Base-by-base conservation (phyloP, 2,113 vertebrate species). In the Odobenus rosmarus region DNA sequence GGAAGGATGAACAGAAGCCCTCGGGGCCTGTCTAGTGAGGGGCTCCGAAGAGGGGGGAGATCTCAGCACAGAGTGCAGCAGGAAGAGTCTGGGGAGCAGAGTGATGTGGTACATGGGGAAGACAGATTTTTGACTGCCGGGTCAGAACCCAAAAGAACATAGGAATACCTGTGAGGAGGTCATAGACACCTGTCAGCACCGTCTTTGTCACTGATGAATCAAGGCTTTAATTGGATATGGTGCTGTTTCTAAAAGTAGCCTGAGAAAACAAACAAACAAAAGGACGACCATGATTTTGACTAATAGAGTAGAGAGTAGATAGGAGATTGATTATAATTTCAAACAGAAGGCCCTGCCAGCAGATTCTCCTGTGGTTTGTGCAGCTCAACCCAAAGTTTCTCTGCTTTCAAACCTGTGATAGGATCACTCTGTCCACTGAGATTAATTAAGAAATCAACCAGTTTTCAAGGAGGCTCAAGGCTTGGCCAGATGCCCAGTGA, bases 61-160 rank as follows among this genome's bases (percentile, higher is more conserved):
- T 23, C 39, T 62, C 31, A 79, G 72, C n/a, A 8, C 8, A 0
- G 18, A 0, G 7, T 2, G 1, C 12, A 3, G 0, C 4, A 46
- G 19, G 7, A 55, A 16, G 76, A 53, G 16, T 28, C 23, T 18
- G 51, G 69, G 36, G 55, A 13, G 64, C 59, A 9, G 10, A n/a
- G 49, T 14, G 1, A 7, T 3, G 7, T 16, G 87, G 61, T 9
- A 2, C 42, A 24, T 1, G 59, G 88, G n/a, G 21, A 69, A 77
- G 31, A 39, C 31, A 31, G n/a, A 28, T 11, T 64, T 36, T 77
- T 77, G 90, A 33, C 31, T 9, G 36, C 24, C 7, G 33, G 0
- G 0, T 49, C 61, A 21, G 46, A 24, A 19, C 62, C 33, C 33
- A 15, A 36, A 14, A 31, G 72, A 9, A 0, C 31, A 3, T 31